phyloP scores from a whole-genome alignment of 2,888 invertebrate species.

The Pharmacophagus antenor region DNA sequence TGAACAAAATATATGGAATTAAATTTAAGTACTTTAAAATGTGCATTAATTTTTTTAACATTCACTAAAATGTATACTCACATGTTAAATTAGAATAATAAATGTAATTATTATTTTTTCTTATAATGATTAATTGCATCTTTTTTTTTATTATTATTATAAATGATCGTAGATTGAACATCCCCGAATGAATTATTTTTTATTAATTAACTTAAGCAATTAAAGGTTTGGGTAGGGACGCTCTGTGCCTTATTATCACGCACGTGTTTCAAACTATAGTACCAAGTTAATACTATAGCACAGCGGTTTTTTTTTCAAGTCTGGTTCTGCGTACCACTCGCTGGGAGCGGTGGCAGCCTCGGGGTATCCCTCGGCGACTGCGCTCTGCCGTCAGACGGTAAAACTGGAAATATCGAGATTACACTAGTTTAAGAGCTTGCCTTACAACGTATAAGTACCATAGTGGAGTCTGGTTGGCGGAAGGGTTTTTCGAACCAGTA shows the following conservation, averaged over 20 bases:
- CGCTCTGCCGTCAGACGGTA: background rate
- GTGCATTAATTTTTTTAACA: no score
- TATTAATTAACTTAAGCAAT: background rate
- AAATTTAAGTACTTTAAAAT: no score
- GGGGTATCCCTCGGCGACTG: background rate
- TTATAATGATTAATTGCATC: no score
- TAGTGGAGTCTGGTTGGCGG: no score
- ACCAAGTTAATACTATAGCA: background rate
- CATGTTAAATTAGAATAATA: no score
- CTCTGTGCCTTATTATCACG: background rate
- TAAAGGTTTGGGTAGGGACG: background rate
- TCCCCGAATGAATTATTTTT: background rate
- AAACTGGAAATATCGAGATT: background rate
- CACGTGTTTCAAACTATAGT: background rate
- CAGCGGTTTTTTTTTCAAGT: background rate
- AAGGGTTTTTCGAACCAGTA: no score
- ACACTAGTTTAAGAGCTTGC: background rate
- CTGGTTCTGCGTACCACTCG: background rate
- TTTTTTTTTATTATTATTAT: no score
- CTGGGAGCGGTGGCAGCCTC: background rate
- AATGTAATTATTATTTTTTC: no score
- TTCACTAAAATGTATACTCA: no score
- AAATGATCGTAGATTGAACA: no score
- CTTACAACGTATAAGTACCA: no score
- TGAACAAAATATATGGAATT: no score